Conservation (phyloP, 2,797 vertebrate genomes). For the Eptatretus atami region DNA sequence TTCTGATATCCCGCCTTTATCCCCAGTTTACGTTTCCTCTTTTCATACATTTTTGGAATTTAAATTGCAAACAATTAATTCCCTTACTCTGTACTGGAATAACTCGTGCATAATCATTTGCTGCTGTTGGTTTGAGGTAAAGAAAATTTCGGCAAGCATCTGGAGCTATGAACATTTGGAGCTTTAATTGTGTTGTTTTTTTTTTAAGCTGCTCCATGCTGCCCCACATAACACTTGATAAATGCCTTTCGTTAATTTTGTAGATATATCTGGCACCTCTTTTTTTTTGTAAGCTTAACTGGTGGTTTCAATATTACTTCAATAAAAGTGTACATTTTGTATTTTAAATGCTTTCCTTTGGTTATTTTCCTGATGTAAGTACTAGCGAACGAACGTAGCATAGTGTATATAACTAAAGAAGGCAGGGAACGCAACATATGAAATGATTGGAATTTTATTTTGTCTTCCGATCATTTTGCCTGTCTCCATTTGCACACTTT, state of each 20-base stretch:
- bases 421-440: conserved; percentile 2
- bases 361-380: conserved; percentile 2
- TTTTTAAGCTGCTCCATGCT: not conserved
- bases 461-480: conserved; percentile 2
- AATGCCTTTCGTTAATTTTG: not conserved
- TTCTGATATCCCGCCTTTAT: no score
- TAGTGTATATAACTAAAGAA: not conserved
- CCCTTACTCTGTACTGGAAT: not conserved
- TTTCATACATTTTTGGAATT: not conserved
- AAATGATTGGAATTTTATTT: not conserved
- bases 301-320: conserved; percentile 1
- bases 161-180: no score
- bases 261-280: not conserved
- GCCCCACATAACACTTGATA: conserved; percentile 2
- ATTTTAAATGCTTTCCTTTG: conserved; percentile 5
- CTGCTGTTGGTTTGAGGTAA: no score
- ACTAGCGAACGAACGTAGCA: conserved; percentile 1
- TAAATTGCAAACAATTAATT: not conserved
- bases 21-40: no score
- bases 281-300: not conserved
- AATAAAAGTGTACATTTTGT: conserved; percentile 5
- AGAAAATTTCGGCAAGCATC: no score
- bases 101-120: no score
- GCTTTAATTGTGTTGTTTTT: not conserved
- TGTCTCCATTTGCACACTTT: conserved; percentile 4